These are phyloP conservation scores for Microtus ochrogaster DNA, from an alignment of 2,113 vertebrate species.

Conservation along the genomic window DNA sequence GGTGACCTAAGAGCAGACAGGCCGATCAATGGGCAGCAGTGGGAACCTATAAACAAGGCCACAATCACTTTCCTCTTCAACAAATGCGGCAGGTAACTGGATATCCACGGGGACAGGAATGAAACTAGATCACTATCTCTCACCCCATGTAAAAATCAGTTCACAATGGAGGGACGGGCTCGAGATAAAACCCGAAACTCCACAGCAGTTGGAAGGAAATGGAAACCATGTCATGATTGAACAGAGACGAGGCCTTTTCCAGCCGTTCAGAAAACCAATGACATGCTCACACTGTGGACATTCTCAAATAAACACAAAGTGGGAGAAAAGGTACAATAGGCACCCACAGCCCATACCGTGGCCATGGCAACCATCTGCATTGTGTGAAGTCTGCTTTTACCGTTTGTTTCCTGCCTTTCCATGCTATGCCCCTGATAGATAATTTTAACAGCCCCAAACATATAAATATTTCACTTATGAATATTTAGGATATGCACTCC, in stretches of 20 bases:
- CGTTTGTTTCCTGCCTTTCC: neutral
- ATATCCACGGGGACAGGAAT: neutral
- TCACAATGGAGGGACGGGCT: neutral
- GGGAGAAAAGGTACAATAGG: neutral
- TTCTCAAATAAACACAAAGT: constrained; percentile 1
- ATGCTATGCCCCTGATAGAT: neutral
- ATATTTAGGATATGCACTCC: neutral
- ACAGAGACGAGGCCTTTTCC: neutral
- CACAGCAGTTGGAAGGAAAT: neutral
- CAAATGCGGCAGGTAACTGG: neutral
- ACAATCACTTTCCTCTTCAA: too few species aligned
- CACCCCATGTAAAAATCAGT: neutral
- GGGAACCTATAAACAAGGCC: neutral
- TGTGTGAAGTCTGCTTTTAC: neutral
- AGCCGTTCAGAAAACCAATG: neutral
- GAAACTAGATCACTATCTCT: neutral
- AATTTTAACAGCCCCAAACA: neutral
- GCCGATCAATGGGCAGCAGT: neutral
- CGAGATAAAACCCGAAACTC: neutral
- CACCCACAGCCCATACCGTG: neutral
- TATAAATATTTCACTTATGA: neutral
- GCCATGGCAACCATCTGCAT: too few species aligned
- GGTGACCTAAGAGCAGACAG: neutral
- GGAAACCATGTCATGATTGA: neutral
- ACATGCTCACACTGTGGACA: neutral